Percentiles rank a stretch among this genome's conserved stretches.
These are phyloP conservation scores for Hyposoter didymator DNA, from an alignment of 2,888 invertebrate genomes.

Conservation along the genomic window DNA sequence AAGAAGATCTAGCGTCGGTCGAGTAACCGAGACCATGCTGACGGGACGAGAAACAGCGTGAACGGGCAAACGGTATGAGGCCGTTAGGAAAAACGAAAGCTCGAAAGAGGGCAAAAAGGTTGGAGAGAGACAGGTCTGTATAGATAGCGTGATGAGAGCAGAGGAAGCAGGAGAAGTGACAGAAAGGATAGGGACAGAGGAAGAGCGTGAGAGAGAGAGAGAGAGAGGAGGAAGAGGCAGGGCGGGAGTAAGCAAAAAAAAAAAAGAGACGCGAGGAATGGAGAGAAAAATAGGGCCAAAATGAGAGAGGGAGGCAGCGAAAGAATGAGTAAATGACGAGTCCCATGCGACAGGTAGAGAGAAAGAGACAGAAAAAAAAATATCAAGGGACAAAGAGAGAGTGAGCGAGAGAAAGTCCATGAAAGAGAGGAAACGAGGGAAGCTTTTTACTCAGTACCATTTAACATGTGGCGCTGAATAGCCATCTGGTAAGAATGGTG, in stretches of 20 bases:
- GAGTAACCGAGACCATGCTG: constrained; percentile 45
- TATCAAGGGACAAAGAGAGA: constrained; percentile 60
- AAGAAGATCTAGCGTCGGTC: constrained; percentile 57
- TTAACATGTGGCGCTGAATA: constrained; percentile 80
- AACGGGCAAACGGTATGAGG: constrained; percentile 46
- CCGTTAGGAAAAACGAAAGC: constrained; percentile 40
- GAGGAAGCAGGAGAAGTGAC: constrained; percentile 5
- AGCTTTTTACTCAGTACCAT: constrained; percentile 73
- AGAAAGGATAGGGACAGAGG: constrained; percentile 18
- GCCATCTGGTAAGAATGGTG: constrained; percentile 78
- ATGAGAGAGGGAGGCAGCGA: constrained; percentile 28
- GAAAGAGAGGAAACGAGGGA: constrained; percentile 50
- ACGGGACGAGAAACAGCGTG: constrained; percentile 55
- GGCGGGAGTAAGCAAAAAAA: background rate
- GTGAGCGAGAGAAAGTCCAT: constrained; percentile 41
- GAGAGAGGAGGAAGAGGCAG: background rate
- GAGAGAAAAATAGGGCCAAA: background rate
- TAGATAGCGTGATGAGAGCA: constrained; percentile 34
- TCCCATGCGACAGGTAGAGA: constrained; percentile 52
- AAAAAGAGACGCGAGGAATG: background rate
- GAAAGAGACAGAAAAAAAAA: constrained; percentile 68
- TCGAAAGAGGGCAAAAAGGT: constrained; percentile 45
- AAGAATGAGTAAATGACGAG: constrained; percentile 51
- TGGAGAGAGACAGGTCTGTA: constrained; percentile 14
- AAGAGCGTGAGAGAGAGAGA: constrained; percentile 33